Base-by-base conservation (phyloP, 2,888 invertebrate species). In the Mechanitis messenoides region DNA sequence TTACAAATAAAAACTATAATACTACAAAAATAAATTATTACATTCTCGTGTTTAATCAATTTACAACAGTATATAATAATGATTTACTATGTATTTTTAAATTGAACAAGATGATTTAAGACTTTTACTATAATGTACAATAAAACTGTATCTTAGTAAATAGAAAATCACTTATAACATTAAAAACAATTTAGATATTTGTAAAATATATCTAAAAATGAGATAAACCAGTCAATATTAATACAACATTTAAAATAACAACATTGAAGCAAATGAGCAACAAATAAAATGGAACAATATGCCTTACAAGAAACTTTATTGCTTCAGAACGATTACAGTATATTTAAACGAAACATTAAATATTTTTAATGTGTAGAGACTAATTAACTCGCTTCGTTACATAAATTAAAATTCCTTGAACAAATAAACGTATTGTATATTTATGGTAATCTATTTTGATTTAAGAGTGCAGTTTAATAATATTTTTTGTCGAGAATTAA, bases 221-320 rank as follows among this genome's bases (percentile, higher is more conserved):
- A 55, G 55, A 57, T 59, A 60, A 62, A 33, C 57, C 47, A 59
- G 53, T 47, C 33, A 60, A 42, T 54, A 54, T 57, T 58, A 50
- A 60, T 59, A 46, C 46, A 56, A 63, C 59, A 63, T 66, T 66
- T 61, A 61, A 65, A 63, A 61, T 63, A 62, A 65, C 67, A 67
- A 71, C 70, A 69, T 71, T 72, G 72, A 69, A 69, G 70, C 71
- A 67, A 71, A 74, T 71, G 71, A 75, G 71, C 62, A 68, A 67
- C 66, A 68, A 72, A 75, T 74, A 74, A 74, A 73, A 73, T 74
- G 68, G 72, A 72, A 76, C 74, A 76, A 75, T 75, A 71, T 72
- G 67, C 69, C 68, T 75, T 74, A 74, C 78, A 78, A 77, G 75
- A 76, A 77, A 72, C 72, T 78, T 75, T 72, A 74, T 73, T 70